Evolutionary conservation across 2,113 vertebrate species (phyloP).

Genomic region (Macroglossus sobrinus): DNA sequence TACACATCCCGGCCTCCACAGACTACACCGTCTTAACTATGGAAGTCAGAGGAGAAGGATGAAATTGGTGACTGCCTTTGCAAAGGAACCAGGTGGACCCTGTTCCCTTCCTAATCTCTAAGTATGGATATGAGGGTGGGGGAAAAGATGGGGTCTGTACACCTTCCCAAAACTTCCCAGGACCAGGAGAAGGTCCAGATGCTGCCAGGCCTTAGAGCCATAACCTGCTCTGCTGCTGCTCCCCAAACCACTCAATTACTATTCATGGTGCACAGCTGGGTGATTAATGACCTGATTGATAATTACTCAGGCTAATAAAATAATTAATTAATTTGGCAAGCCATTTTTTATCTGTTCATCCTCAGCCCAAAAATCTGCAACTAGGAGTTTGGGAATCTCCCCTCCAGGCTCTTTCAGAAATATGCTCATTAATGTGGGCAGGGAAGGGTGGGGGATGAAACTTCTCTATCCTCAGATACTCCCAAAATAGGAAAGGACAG

Average conservation of each 20-base stretch:
- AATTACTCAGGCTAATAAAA: constrained; percentile 80
- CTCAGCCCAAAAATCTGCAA: constrained; percentile 54
- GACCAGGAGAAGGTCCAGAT: background rate
- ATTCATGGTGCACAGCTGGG: constrained; percentile 69
- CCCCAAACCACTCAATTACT: constrained; percentile 33
- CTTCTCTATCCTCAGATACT: background rate
- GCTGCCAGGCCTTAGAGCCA: background rate
- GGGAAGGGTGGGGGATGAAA: background rate
- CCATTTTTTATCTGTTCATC: constrained; percentile 73
- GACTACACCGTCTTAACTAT: background rate
- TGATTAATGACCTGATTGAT: constrained; percentile 78
- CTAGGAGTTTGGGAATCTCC: constrained; percentile 62
- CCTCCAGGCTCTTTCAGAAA: constrained; percentile 67
- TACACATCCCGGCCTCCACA: accelerated
- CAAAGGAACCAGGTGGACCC: background rate
- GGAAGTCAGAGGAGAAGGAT: background rate
- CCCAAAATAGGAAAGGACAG: background rate
- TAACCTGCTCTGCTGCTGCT: background rate
- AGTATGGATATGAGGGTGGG: too few relatives aligned
- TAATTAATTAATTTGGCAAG: constrained; percentile 79
- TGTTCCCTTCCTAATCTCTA: background rate
- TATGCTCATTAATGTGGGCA: constrained; percentile 29
- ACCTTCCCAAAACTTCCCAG: background rate
- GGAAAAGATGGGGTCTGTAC: background rate
- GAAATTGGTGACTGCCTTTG: background rate